These are phyloP conservation scores for Grantiella picta DNA, from an alignment of 2,113 vertebrate genomes.

Conservation along the genomic window DNA sequence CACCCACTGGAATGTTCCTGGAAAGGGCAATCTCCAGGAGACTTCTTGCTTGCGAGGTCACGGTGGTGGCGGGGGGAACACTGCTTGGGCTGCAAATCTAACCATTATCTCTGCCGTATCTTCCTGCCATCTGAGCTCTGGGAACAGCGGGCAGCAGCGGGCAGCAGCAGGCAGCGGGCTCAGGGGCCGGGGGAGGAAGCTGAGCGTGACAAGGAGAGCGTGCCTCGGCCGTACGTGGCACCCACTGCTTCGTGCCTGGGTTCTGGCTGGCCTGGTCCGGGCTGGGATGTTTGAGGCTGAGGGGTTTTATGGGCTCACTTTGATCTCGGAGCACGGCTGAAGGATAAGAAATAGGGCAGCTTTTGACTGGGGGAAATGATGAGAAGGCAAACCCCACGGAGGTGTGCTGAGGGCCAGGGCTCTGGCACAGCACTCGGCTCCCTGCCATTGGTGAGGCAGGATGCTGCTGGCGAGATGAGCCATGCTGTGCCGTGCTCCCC, in stretches of 20 bases:
- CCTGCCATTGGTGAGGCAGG: neutral
- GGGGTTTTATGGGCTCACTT: neutral
- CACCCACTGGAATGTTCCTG: rapidly evolving
- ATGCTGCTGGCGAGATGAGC: neutral
- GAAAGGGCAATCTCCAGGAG: neutral
- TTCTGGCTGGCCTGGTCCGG: neutral
- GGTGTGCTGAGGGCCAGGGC: neutral
- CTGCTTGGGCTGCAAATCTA: neutral
- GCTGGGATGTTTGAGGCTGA: rapidly evolving
- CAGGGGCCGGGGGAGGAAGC: neutral
- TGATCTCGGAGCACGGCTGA: rapidly evolving
- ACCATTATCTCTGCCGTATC: neutral
- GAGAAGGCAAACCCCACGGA: neutral
- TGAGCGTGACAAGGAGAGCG: neutral
- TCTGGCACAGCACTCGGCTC: neutral
- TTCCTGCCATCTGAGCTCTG: neutral
- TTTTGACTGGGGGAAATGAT: neutral
- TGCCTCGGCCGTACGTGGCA: rapidly evolving
- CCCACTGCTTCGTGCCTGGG: neutral
- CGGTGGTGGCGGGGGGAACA: rapidly evolving
- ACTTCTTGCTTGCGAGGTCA: neutral
- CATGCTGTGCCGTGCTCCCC: neutral
- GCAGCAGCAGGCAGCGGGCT: neutral
- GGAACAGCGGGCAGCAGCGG: neutral
- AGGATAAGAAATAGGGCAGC: neutral